Base-by-base conservation (phyloP, 2,797 vertebrate genomes). In the Chelon auratus region DNA sequence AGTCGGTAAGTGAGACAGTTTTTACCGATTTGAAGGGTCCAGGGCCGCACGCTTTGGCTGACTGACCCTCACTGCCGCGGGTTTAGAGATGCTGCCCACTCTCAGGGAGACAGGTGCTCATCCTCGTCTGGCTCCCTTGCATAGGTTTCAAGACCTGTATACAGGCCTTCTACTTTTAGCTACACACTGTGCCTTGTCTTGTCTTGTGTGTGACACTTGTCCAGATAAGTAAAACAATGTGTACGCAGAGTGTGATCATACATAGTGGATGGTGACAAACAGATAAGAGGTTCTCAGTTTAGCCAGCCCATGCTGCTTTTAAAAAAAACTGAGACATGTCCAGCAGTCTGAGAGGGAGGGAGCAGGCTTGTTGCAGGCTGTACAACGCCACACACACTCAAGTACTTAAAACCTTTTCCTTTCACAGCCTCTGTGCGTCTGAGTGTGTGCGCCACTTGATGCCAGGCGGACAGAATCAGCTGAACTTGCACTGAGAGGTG, bases 211-310 rank as follows among this genome's bases (percentile, higher is more conserved):
- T 6, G 20, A 82, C 81, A 74, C 45, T 15, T 70, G 62, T 69
- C 69, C 40, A 73, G 60, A 75, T 78, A 64, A 91, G 87, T 85
- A 87, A 85, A 85, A 80, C 80, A 89, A 84, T 42, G 59, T 22
- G 65, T 72, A 40, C 6, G 1, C 67, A 71, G 42, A 73, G 43
- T 66, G 71, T 47, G 68, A 75, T 64, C 83, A 78, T 91, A 77
- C 62, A 90, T 86, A 84, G 83, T 78, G 76, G 63, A 89, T 88
- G 85, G 78, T 81, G 79, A 92, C 88, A 88, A 92, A 92, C 56
- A 70, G 83, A 82, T 64, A 71, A 6, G 20, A 66, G 33, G 52
- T 66, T 83, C 76, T 77, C 62, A 30, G 65, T 73, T 89, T 75
- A 81, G 78, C 53, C 20, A 42, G 58, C 33, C 48, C 17, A 3